Conservation (phyloP, 2,888 invertebrate genomes). For the Halocaridina rubra region DNA sequence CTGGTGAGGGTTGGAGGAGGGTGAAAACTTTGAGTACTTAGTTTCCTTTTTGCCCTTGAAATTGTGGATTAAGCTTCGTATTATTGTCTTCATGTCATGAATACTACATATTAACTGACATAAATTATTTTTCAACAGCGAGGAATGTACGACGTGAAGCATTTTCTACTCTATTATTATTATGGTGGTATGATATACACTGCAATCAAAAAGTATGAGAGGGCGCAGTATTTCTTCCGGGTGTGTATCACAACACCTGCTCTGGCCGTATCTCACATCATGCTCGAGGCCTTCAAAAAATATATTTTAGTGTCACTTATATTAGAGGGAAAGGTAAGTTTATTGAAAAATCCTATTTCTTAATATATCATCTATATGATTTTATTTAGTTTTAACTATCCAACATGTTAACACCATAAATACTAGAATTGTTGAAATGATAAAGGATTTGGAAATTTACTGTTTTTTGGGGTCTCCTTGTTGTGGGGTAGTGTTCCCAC, state of each 20-base stretch:
- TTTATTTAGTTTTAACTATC: too few relatives aligned
- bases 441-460: too few relatives aligned
- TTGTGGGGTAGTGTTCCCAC: too few relatives aligned
- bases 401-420: too few relatives aligned
- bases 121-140: constrained; percentile 71
- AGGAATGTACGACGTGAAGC: constrained; percentile 85
- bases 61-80: too few relatives aligned
- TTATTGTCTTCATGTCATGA: too few relatives aligned
- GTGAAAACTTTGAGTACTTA: background rate
- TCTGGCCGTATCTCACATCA: constrained; percentile 93
- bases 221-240: constrained; percentile 95
- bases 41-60: background rate
- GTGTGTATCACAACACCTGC: constrained; percentile 95
- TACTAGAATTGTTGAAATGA: too few relatives aligned
- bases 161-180: constrained; percentile 93
- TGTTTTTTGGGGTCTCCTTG: too few relatives aligned
- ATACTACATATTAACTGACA: too few relatives aligned
- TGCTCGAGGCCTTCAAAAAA: constrained; percentile 97
- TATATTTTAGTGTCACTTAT: constrained; percentile 92
- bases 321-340: constrained; percentile 81
- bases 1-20: too few relatives aligned
- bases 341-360: too few relatives aligned
- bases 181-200: constrained; percentile 98
- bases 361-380: too few relatives aligned
- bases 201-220: constrained; percentile 90